A percentile compares a stretch with the other conserved stretches of the same genome.
Evolutionary conservation across 2,797 vertebrate genomes (phyloP).

Genomic region (Hafferia zeledoni): DNA sequence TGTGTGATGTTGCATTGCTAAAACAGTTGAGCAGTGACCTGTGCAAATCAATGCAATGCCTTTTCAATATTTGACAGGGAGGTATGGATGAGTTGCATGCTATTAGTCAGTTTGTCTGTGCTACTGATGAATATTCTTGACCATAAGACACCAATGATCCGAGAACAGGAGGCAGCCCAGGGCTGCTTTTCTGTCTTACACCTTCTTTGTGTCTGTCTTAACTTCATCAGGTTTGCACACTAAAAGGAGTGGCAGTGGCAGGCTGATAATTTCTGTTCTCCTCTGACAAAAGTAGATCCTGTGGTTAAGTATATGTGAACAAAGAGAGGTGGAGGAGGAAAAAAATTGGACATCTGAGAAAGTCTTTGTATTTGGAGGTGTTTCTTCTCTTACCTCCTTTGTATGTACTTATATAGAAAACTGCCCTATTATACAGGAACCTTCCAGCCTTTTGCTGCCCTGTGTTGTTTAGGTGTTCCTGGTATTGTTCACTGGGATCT

Average conservation of each 20-base stretch:
- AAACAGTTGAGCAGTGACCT: conserved; percentile 50
- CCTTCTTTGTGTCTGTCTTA: background rate
- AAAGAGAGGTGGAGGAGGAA: background rate
- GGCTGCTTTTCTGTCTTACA: background rate
- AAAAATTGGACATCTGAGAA: background rate
- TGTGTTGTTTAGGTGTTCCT: background rate
- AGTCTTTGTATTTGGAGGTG: background rate
- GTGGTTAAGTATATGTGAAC: background rate
- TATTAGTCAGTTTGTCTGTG: background rate
- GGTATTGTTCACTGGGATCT: background rate
- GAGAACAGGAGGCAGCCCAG: background rate
- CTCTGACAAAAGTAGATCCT: background rate
- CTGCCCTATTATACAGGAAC: background rate
- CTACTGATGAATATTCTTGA: conserved; percentile 18
- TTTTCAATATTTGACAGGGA: conserved; percentile 29
- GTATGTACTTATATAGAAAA: background rate
- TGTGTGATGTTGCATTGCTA: background rate
- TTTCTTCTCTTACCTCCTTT: background rate
- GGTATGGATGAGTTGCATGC: conserved; percentile 14
- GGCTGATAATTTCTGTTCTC: background rate
- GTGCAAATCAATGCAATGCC: conserved; percentile 53
- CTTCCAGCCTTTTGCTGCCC: background rate
- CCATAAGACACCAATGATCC: background rate
- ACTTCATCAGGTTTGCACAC: background rate
- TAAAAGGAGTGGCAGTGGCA: background rate